Percentiles rank a stretch among this genome's conserved stretches.
Conservation (phyloP, 2,888 invertebrate genomes). For the Acanthopleura granulata region DNA sequence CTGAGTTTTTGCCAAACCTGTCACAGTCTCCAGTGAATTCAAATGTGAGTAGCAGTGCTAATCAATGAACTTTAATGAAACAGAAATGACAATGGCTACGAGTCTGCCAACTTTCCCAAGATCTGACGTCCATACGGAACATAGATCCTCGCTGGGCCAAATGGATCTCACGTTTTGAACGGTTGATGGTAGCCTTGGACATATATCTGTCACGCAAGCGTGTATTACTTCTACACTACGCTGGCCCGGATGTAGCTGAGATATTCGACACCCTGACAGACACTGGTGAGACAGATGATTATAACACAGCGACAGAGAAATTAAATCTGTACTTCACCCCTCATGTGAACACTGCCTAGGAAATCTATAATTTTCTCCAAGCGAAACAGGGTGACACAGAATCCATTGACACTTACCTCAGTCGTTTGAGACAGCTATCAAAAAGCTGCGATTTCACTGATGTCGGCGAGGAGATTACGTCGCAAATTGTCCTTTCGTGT, state of each 20-base stretch:
- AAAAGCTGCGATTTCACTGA: constrained; percentile 22
- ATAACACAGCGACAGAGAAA: constrained; percentile 3
- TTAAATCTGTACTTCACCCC: constrained; percentile 21
- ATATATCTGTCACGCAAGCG: constrained; percentile 16
- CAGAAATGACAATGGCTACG: constrained; percentile 1
- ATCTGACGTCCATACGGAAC: constrained; percentile 9
- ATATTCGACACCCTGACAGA: constrained; percentile 20
- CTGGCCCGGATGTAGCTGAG: constrained; percentile 22
- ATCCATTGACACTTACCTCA: constrained; percentile 20
- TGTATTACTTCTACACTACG: constrained; percentile 21
- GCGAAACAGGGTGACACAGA: constrained; percentile 18
- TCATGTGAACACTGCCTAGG: constrained; percentile 15
- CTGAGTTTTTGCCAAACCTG: too few relatives aligned
- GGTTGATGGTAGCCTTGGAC: constrained; percentile 15
- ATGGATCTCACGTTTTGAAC: constrained; percentile 21
- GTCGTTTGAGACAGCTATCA: constrained; percentile 18
- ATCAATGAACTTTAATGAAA: too few relatives aligned
- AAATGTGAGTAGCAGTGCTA: too few relatives aligned
- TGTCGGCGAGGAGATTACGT: constrained; percentile 18
- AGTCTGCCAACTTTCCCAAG: neutral
- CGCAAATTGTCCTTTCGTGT: constrained; percentile 16
- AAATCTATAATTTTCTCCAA: constrained; percentile 15
- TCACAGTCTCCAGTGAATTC: too few relatives aligned
- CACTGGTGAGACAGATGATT: constrained; percentile 19
- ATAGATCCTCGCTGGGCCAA: constrained; percentile 14